Percentiles rank a stretch among this genome's conserved stretches.
These are phyloP conservation scores for Hypsibius dujardini DNA, from an alignment of 1,140 invertebrate genomes.

Conservation along the genomic window DNA sequence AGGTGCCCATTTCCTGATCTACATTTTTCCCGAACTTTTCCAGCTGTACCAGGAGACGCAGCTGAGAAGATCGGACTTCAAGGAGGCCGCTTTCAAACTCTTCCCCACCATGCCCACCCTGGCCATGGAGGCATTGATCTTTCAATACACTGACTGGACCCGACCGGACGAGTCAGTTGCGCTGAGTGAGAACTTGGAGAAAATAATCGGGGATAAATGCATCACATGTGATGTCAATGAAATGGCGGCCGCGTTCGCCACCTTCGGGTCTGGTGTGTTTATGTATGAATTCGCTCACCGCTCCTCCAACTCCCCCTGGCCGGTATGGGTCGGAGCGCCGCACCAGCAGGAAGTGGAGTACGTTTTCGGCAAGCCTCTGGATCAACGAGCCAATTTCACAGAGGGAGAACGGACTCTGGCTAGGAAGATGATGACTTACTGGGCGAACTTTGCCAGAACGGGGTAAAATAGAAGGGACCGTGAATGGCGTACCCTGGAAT, in stretches of 20 bases:
- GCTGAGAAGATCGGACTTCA: slow-evolving; percentile 58
- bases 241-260: slow-evolving; percentile 63
- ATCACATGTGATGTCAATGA: slow-evolving; percentile 80
- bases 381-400: slow-evolving; percentile 49
- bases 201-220: slow-evolving; percentile 76
- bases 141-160: slow-evolving; percentile 84
- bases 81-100: slow-evolving; percentile 67
- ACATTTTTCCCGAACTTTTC: slow-evolving; percentile 74
- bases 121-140: slow-evolving; percentile 57
- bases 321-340: slow-evolving; percentile 38
- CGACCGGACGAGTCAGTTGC: slow-evolving; percentile 55
- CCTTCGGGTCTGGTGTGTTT: slow-evolving; percentile 59
- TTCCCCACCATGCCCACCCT: slow-evolving; percentile 51
- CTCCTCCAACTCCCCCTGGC: slow-evolving; percentile 21
- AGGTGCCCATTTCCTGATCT: slow-evolving; percentile 75
- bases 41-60: slow-evolving; percentile 62
- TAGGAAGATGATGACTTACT: slow-evolving; percentile 78
- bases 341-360: slow-evolving; percentile 40
- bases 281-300: slow-evolving; percentile 37
- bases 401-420: slow-evolving; percentile 68
- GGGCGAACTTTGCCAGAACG: slow-evolving; percentile 90
- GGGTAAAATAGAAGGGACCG: slow-evolving; percentile 48
- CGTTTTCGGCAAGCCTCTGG: slow-evolving; percentile 35
- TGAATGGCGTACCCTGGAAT: no score
- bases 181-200: slow-evolving; percentile 64